Evolutionary conservation across 2,113 vertebrate genomes (phyloP).

Genomic region (Rhinoptilus africanus): DNA sequence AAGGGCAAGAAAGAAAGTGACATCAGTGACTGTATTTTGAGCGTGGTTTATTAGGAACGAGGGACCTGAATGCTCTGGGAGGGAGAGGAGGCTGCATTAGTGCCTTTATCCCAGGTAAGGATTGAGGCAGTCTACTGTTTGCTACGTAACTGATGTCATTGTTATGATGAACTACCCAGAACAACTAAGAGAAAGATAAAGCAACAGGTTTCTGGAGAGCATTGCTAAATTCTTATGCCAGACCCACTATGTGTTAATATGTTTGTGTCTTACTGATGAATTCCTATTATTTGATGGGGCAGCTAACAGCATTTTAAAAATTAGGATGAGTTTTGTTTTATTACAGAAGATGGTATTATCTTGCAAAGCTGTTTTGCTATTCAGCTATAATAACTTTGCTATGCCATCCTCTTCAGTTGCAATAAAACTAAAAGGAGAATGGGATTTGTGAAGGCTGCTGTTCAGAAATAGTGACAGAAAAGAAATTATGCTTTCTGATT

Average conservation of each 20-base stretch:
- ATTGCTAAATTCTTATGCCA: neutral
- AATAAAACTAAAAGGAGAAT: neutral
- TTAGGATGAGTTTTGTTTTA: neutral
- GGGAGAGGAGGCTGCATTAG: neutral
- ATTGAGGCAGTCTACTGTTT: neutral
- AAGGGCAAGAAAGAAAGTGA: neutral
- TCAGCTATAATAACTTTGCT: neutral
- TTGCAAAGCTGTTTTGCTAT: neutral
- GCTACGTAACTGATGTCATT: neutral
- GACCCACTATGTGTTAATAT: neutral
- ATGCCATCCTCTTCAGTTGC: neutral
- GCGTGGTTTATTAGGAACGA: neutral
- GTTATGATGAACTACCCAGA: neutral
- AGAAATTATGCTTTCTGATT: slow-evolving; percentile 32
- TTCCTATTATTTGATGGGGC: neutral
- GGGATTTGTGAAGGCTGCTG: neutral
- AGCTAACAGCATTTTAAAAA: neutral
- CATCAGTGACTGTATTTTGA: neutral
- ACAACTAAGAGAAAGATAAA: neutral
- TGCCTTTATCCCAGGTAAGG: neutral
- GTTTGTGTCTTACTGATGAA: neutral
- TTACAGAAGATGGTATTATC: neutral
- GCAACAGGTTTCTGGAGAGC: neutral
- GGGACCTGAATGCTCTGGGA: neutral
- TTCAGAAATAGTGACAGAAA: slow-evolving; percentile 7